Evolutionary conservation across 1,140 invertebrate genomes (phyloP).

Genomic region (Aphidius gifuensis): DNA sequence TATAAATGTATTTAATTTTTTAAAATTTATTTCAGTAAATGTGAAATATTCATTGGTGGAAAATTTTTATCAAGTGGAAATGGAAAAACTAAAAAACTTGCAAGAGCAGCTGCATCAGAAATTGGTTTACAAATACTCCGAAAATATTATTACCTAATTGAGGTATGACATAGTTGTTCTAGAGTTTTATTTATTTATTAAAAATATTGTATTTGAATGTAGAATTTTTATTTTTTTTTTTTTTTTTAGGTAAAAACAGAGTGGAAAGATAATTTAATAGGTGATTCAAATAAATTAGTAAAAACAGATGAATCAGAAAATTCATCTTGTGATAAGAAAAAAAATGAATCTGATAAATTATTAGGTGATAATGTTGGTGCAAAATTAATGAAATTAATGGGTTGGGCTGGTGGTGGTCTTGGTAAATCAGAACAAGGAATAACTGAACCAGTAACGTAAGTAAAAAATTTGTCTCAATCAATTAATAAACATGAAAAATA

Average conservation of each 20-base stretch:
- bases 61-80: slow-evolving; percentile 38
- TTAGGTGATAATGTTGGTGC: slow-evolving; percentile 61
- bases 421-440: slow-evolving; percentile 69
- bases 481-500: no score
- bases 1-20: no score
- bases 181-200: background rate
- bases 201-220: background rate
- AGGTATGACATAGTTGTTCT: slow-evolving; percentile 41
- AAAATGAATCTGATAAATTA: slow-evolving; percentile 25
- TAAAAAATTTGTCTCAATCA: slow-evolving; percentile 1
- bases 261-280: slow-evolving; percentile 32
- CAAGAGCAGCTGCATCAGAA: slow-evolving; percentile 50
- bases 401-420: slow-evolving; percentile 75
- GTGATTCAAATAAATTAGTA: background rate
- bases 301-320: slow-evolving; percentile 22
- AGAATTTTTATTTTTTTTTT: background rate
- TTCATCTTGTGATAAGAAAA: background rate
- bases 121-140: slow-evolving; percentile 47
- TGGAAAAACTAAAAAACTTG: slow-evolving; percentile 43
- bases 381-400: slow-evolving; percentile 76
- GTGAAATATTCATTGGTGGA: slow-evolving; percentile 43
- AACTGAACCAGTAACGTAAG: slow-evolving; percentile 62
- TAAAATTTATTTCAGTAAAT: slow-evolving; percentile 30
- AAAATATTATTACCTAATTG: slow-evolving; percentile 57
- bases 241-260: slow-evolving; percentile 32